Conservation (phyloP, 2,113 vertebrate species). For the Oncorhynchus masou region DNA sequence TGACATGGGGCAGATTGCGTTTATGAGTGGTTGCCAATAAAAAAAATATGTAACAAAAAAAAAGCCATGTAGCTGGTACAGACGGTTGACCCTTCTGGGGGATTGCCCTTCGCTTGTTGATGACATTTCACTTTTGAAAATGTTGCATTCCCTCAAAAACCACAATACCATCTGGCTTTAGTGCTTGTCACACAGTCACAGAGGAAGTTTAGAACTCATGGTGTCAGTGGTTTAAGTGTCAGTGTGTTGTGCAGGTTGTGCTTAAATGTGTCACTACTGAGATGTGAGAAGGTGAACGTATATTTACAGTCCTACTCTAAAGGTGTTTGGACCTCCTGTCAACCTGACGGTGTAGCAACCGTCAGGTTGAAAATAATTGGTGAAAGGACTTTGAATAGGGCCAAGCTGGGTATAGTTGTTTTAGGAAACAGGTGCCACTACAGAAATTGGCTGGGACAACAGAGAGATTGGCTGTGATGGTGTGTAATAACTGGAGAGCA, state of each 20-base stretch:
- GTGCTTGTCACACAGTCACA: slow-evolving; percentile 10
- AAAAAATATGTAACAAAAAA: no score
- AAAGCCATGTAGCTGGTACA: slow-evolving; percentile 55
- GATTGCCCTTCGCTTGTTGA: slow-evolving; percentile 60
- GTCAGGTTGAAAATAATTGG: neutral
- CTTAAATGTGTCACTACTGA: no score
- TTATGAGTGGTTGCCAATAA: slow-evolving; percentile 25
- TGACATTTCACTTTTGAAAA: slow-evolving; percentile 68
- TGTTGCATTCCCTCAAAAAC: slow-evolving; percentile 43
- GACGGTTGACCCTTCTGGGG: slow-evolving; percentile 51
- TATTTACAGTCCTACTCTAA: neutral
- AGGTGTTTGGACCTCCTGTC: neutral
- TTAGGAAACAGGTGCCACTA: neutral
- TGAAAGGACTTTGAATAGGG: neutral
- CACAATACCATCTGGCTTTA: slow-evolving; percentile 58
- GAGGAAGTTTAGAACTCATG: neutral
- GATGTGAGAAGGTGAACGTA: neutral
- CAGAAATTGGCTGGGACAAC: neutral
- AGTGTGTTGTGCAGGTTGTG: no score
- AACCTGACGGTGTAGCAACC: neutral
- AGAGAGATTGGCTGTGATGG: neutral
- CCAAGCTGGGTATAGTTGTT: neutral
- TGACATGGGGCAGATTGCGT: slow-evolving; percentile 37
- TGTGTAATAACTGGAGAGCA: neutral
- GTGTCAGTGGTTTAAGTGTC: no score